These are phyloP conservation scores for Anabas testudineus DNA, from an alignment of 2,797 vertebrate genomes.

Conservation along the genomic window DNA sequence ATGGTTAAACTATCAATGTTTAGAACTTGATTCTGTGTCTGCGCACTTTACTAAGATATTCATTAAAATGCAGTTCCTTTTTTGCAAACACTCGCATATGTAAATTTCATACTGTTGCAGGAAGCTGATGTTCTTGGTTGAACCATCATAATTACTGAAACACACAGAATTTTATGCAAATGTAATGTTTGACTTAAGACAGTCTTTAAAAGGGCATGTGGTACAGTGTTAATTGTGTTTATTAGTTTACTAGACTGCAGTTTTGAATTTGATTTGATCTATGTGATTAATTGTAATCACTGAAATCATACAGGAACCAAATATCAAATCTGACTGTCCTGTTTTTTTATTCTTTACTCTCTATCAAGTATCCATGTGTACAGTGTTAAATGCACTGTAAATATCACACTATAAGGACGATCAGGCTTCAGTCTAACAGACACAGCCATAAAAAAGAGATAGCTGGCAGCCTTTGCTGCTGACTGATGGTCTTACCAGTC, in stretches of 20 bases:
- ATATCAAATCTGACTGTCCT: neutral
- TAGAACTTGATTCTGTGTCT: conserved; percentile 10
- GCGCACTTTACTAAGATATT: neutral
- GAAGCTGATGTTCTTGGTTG: neutral
- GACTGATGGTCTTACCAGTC: conserved; percentile 49
- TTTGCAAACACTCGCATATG: neutral
- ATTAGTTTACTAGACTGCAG: no score
- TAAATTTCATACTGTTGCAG: neutral
- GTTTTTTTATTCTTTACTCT: neutral
- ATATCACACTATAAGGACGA: conserved; percentile 17
- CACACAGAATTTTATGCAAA: no score
- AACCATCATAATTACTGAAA: no score
- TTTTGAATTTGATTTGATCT: neutral
- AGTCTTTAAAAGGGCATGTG: neutral
- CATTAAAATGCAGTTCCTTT: conserved; percentile 11
- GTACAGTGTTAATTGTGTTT: neutral
- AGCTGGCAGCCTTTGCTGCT: conserved; percentile 22
- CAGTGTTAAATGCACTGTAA: conserved; percentile 20
- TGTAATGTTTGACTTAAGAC: no score
- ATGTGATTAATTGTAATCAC: neutral
- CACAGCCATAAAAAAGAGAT: conserved; percentile 35
- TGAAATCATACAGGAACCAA: no score
- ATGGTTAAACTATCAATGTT: conserved; percentile 3
- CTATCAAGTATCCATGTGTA: conserved; percentile 10
- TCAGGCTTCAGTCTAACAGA: conserved; percentile 18